phyloP scores from a whole-genome alignment of 2,888 invertebrate genomes.

The Spodoptera littoralis region DNA sequence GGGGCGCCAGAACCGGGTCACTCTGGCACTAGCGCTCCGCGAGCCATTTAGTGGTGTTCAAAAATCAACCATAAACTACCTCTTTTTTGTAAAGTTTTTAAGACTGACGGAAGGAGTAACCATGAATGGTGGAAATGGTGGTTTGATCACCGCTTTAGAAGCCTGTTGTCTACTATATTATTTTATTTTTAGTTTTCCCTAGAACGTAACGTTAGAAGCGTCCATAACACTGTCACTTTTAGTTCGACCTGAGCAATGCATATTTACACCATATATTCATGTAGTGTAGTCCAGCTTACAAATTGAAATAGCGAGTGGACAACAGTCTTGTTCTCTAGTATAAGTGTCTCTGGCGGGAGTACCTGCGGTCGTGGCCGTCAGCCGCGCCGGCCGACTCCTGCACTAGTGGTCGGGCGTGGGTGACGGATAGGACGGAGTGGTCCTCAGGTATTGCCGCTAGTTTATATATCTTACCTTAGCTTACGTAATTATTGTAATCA shows the following conservation, averaged over 20 bases:
- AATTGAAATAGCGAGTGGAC: constrained; percentile 72
- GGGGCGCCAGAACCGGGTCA: constrained; percentile 49
- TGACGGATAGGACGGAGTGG: constrained; percentile 2
- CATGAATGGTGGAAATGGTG: constrained; percentile 78
- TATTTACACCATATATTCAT: constrained; percentile 42
- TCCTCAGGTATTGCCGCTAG: constrained; percentile 43
- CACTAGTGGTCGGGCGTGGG: constrained; percentile 4
- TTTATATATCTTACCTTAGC: constrained; percentile 50
- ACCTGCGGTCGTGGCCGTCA: constrained; percentile 14
- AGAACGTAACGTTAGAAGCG: constrained; percentile 52
- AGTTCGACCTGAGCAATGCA: constrained; percentile 45
- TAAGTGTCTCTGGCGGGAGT: constrained; percentile 45
- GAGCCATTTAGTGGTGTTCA: constrained; percentile 69
- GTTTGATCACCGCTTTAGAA: constrained; percentile 84
- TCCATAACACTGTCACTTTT: constrained; percentile 48
- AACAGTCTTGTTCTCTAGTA: constrained; percentile 77
- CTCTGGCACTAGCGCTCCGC: constrained; percentile 53
- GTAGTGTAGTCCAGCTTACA: constrained; percentile 54
- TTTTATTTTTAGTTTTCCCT: constrained; percentile 56
- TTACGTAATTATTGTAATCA: constrained; percentile 65
- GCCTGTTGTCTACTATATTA: constrained; percentile 83
- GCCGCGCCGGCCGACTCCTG: constrained; percentile 18
- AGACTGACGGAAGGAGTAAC: constrained; percentile 82
- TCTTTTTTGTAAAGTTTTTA: constrained; percentile 78
- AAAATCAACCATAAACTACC: constrained; percentile 80